Percentiles rank a stretch among this genome's conserved stretches.
phyloP scores from a whole-genome alignment of 2,797 vertebrate species.

The Lycodopsis pacificus region DNA sequence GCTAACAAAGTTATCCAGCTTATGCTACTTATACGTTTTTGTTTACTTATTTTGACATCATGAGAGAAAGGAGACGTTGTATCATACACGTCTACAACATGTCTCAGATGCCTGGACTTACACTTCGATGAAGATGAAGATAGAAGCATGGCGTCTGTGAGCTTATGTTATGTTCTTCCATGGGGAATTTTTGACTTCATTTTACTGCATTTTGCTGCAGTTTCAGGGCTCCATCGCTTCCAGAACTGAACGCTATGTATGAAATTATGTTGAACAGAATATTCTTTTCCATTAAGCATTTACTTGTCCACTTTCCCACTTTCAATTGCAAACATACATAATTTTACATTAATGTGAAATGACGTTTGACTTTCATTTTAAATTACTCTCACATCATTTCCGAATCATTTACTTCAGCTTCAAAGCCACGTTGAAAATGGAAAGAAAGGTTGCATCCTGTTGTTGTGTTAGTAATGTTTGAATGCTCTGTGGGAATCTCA shows the following conservation, averaged over 20 bases:
- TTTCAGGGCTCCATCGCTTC: background rate
- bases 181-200: background rate
- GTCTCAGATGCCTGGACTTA: background rate
- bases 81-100: background rate
- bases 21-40: too few relatives aligned
- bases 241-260: background rate
- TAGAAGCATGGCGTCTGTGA: background rate
- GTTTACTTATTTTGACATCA: too few relatives aligned
- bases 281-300: conserved; percentile 19
- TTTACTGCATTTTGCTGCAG: background rate
- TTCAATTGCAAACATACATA: background rate
- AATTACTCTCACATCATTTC: background rate
- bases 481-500: conserved; percentile 37
- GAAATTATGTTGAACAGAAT: conserved; percentile 16
- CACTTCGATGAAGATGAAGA: background rate
- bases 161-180: background rate
- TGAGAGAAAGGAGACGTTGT: too few relatives aligned
- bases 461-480: conserved; percentile 23
- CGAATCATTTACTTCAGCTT: conserved; percentile 19
- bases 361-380: background rate
- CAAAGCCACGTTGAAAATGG: conserved; percentile 21
- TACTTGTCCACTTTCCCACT: background rate
- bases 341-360: conserved; percentile 18
- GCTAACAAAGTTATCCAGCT: background rate
- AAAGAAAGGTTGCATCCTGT: background rate